A percentile compares a stretch with the other conserved stretches of the same genome.
Conservation (phyloP, 1,140 invertebrate species). For the Drosophila pseudoananassae region DNA sequence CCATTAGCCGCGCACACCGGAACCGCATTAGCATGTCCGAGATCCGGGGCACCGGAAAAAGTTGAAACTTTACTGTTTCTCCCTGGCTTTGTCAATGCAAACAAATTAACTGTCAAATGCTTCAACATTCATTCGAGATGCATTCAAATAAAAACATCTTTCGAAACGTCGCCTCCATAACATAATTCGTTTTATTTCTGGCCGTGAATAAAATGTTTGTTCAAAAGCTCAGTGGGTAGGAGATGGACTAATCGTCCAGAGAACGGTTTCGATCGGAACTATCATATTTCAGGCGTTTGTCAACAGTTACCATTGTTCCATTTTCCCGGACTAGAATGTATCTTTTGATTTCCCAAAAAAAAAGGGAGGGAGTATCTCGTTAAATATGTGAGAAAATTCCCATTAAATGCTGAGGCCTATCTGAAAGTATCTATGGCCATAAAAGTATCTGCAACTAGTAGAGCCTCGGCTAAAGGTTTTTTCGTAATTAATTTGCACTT, state of each 20-base stretch:
- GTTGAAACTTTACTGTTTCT: slow-evolving; percentile 34
- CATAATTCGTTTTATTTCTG: slow-evolving; percentile 8
- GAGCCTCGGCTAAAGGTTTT: slow-evolving; percentile 23
- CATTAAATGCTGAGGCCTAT: slow-evolving; percentile 18
- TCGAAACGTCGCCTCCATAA: slow-evolving; percentile 36
- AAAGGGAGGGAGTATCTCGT: not conserved
- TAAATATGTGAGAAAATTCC: slow-evolving; percentile 48
- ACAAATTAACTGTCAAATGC: slow-evolving; percentile 80
- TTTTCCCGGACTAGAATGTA: slow-evolving; percentile 33
- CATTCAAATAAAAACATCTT: slow-evolving; percentile 66
- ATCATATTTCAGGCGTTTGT: slow-evolving; percentile 71
- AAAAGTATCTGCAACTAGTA: slow-evolving; percentile 14
- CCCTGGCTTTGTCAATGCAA: slow-evolving; percentile 53
- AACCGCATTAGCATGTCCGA: slow-evolving; percentile 74
- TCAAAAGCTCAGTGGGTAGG: slow-evolving; percentile 33
- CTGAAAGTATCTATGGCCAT: slow-evolving; percentile 1
- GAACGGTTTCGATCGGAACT: slow-evolving; percentile 48
- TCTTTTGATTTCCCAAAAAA: slow-evolving; percentile 5
- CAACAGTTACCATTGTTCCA: slow-evolving; percentile 67
- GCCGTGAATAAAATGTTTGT: slow-evolving; percentile 45
- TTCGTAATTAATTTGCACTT: slow-evolving; percentile 48
- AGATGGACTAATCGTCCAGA: slow-evolving; percentile 35
- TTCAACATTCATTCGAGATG: slow-evolving; percentile 50
- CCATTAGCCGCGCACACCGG: slow-evolving; percentile 69
- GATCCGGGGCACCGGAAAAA: slow-evolving; percentile 60